A percentile compares a stretch with the other conserved stretches of the same genome.
These are phyloP conservation scores for Congeria kusceri DNA, from an alignment of 2,888 invertebrate species.

Conservation along the genomic window DNA sequence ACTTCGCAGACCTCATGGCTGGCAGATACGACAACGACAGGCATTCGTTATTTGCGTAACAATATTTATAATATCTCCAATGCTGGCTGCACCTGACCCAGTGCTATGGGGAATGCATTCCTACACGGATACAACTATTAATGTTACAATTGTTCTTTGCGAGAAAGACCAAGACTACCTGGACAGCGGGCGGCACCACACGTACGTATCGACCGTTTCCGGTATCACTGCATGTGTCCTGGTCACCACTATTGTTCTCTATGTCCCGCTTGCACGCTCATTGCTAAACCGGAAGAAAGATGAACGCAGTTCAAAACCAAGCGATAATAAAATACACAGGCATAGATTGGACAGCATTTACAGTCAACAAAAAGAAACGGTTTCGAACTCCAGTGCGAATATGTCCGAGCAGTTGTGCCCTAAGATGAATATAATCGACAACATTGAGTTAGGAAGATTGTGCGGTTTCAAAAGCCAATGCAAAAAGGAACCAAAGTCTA, in stretches of 20 bases:
- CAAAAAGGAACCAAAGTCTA: too few relatives aligned
- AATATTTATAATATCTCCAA: not conserved
- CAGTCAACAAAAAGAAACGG: too few relatives aligned
- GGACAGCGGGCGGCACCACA: constrained; percentile 1
- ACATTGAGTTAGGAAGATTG: too few relatives aligned
- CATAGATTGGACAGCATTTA: too few relatives aligned
- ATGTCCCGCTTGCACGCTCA: not conserved
- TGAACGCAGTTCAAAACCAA: too few relatives aligned
- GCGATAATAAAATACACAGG: too few relatives aligned
- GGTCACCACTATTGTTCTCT: constrained; percentile 11
- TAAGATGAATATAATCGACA: too few relatives aligned
- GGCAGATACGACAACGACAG: not conserved
- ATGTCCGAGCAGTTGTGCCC: too few relatives aligned
- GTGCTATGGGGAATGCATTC: not conserved
- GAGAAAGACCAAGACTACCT: constrained; percentile 37
- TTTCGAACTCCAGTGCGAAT: too few relatives aligned
- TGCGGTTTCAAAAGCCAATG: too few relatives aligned
- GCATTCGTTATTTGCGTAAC: not conserved
- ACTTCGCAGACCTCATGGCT: not conserved
- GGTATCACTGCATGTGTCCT: constrained; percentile 6
- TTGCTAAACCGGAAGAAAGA: too few relatives aligned
- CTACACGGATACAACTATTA: not conserved
- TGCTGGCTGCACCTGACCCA: not conserved
- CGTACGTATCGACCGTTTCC: not conserved
- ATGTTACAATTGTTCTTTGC: constrained; percentile 25